These are phyloP conservation scores for Sinocyclocheilus grahami DNA, from an alignment of 2,113 vertebrate genomes.

Conservation along the genomic window DNA sequence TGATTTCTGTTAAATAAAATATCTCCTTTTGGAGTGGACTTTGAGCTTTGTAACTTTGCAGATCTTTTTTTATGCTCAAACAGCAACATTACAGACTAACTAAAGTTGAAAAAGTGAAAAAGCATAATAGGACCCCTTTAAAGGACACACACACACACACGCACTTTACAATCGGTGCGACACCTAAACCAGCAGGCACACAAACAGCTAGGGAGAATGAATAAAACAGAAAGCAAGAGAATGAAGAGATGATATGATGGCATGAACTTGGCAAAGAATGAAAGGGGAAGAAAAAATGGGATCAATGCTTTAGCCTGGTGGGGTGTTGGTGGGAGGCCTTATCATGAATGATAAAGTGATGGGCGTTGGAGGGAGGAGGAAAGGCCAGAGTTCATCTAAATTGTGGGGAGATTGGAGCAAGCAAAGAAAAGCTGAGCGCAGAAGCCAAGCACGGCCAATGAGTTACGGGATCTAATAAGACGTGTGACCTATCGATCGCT, in stretches of 20 bases:
- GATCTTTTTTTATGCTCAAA: too few species aligned
- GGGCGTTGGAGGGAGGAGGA: slow-evolving; percentile 58
- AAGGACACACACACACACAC: neutral
- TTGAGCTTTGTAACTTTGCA: too few species aligned
- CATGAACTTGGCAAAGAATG: neutral
- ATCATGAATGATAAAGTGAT: slow-evolving; percentile 59
- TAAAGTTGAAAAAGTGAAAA: too few species aligned
- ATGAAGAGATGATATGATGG: slow-evolving; percentile 25
- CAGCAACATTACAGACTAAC: too few species aligned
- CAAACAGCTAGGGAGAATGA: neutral
- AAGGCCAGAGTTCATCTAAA: slow-evolving; percentile 19
- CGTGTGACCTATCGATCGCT: slow-evolving; percentile 52
- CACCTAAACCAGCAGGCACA: slow-evolving; percentile 38
- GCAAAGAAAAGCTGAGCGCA: slow-evolving; percentile 31
- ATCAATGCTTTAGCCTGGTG: slow-evolving; percentile 41
- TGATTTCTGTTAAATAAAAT: too few species aligned
- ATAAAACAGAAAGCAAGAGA: neutral
- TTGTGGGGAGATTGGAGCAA: slow-evolving; percentile 29
- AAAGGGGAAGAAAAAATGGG: neutral
- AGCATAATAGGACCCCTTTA: too few species aligned
- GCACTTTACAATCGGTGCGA: slow-evolving; percentile 40
- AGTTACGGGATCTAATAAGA: slow-evolving; percentile 56
- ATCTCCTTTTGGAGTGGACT: too few species aligned
- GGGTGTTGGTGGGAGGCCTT: slow-evolving; percentile 48
- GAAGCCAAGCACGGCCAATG: slow-evolving; percentile 27